Base-by-base conservation (phyloP, 2,797 vertebrate species). In the Tachyglossus aculeatus region DNA sequence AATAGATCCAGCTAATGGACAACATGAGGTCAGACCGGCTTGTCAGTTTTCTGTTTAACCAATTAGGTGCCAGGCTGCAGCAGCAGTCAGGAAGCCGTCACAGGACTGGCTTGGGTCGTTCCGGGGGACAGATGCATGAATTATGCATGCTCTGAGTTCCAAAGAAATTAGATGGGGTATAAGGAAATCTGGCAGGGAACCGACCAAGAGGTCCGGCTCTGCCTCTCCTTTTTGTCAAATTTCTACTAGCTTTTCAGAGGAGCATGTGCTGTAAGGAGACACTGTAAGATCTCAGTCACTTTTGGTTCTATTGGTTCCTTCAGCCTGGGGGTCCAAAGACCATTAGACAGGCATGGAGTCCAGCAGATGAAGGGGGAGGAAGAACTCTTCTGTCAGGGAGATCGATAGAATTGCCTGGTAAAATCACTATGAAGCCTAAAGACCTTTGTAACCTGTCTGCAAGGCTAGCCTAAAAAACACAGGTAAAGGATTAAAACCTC, bases 1-100 rank as follows among this genome's bases (percentile, higher is more conserved):
- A 86, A 84, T 90, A 83, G 60, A 58, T 61, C 62, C 71, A 71
- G 77, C 83, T 87, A 87, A 88, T 71, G 80, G 82, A 57, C 76
- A 83, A 81, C 67, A 77, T 45, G 68, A 86, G 67, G 54, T 29
- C 4, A 73, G 76, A 67, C 63, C 63, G 80, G 77, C 47, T 79
- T 84, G 79, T 83, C 82, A 47, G 48, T 51, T 64, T 44, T 41
- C 55, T 64, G 37, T 66, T 80, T 86, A 86, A 84, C 86, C 68
- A 51, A 62, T 32, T 68, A 48, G 33, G 47, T 6, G 7, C 76
- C 71, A 57, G 55, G 53, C 18, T n/a, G n/a, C n/a, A n/a, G n/a
- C n/a, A n/a, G n/a, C n/a, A n/a, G n/a, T n/a, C n/a, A 16, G 51
- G 37, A 34, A 9, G 15, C 15, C 74, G 29, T 47, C 16, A 34